These are phyloP conservation scores for Eulemur albifrons DNA, from an alignment of 2,797 vertebrate species.

Conservation along the genomic window DNA sequence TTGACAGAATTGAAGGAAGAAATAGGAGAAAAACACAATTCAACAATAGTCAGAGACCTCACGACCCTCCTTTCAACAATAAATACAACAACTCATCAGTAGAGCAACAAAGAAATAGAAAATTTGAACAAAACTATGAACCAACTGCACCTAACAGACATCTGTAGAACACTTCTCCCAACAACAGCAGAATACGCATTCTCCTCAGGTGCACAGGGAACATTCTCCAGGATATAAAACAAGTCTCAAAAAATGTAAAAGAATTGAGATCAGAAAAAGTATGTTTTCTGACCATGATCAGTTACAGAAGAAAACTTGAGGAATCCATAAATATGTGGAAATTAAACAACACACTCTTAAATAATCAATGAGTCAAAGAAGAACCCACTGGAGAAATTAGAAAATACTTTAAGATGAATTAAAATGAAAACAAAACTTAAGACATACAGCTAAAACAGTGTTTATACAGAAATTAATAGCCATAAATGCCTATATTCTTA, in stretches of 20 bases:
- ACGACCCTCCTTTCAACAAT: background rate
- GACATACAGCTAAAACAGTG: background rate
- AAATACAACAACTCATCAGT: background rate
- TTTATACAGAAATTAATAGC: background rate
- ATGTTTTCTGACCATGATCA: background rate
- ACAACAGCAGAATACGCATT: background rate
- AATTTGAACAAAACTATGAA: background rate
- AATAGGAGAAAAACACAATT: background rate
- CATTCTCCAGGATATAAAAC: background rate
- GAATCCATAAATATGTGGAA: background rate
- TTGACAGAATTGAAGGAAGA: background rate
- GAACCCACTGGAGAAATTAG: background rate
- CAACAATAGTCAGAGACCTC: background rate
- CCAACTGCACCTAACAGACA: background rate
- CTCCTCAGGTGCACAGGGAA: background rate
- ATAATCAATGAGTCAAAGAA: background rate
- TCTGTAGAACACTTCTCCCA: background rate
- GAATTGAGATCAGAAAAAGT: background rate
- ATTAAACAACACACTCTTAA: background rate
- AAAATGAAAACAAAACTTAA: background rate
- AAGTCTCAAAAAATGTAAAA: background rate
- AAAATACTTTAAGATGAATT: background rate
- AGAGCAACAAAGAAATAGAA: background rate
- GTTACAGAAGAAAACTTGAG: background rate
- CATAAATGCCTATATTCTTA: background rate